A percentile compares a stretch with the other conserved stretches of the same genome.
phyloP scores from a whole-genome alignment of 2,888 invertebrate species.

The Tetanocera ferruginea region DNA sequence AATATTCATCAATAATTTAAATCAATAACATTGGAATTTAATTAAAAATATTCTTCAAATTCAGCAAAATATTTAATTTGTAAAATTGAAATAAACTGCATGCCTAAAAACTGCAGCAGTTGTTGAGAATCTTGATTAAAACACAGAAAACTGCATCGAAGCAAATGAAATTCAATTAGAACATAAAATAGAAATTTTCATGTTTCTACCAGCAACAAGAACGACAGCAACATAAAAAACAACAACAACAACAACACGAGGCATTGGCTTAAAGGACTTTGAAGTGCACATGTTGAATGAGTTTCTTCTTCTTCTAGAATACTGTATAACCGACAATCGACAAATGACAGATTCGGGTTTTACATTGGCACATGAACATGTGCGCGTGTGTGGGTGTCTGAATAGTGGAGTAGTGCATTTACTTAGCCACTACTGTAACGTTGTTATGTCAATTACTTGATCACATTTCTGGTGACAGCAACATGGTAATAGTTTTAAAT shows the following conservation, averaged over 20 bases:
- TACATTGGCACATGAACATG: background rate
- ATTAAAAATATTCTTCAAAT: background rate
- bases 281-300: no score
- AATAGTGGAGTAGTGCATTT: background rate
- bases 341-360: background rate
- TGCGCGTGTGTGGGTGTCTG: background rate
- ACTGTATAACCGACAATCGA: background rate
- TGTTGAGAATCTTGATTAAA: conserved; percentile 10
- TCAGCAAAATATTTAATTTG: background rate
- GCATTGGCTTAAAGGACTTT: no score
- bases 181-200: background rate
- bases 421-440: background rate
- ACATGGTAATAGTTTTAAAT: no score
- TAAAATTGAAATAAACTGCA: background rate
- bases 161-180: conserved; percentile 27
- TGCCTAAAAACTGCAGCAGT: background rate
- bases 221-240: background rate
- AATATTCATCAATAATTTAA: background rate
- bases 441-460: background rate
- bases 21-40: background rate
- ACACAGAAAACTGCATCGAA: conserved; percentile 29
- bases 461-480: background rate
- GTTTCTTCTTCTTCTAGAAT: background rate
- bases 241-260: background rate
- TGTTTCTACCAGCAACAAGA: background rate